Evolutionary conservation across 2,797 vertebrate genomes (phyloP), one percentile per base, ranked within the genome.

Genomic region (Cuculus canorus): DNA sequence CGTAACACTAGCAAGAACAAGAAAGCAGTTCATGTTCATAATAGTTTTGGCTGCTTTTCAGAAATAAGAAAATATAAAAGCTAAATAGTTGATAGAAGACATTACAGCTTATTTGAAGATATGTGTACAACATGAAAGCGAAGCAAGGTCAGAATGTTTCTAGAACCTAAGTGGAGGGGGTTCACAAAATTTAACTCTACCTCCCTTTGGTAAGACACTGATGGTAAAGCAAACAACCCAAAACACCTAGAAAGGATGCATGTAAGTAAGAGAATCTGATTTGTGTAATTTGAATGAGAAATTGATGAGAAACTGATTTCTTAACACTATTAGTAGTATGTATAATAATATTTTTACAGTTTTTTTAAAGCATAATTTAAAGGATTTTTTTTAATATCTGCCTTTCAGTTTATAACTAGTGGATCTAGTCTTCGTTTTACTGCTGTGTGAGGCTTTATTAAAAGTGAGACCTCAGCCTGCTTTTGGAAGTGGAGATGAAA

Each of bases 401-500:
- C 28, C 18, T 68, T 88, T 72, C n/a, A 59, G 27, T 82, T 86
- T 72, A 11, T 86, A 75, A 43, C 9, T 32, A 52, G 41, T 57
- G 13, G 11, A 45, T 53, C 22, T 78, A 54, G 50, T 82, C 37
- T 37, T 88, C 19, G 19, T 91, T 90, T 23, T 83, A 5, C 37
- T 87, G 64, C 64, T 6, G 4, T 52, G 5, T 94, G 19, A 82
- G 22, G 16, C 33, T 80, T 57, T 68, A 52, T 30, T 75, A 59
- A 76, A 68, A 91, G 43, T 59, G 81, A 70, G 23, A 73, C 19
- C 37, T 90, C 48, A 50, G n/a, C 39, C 23, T 77, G 45, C 39
- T 94, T 94, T 86, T 70, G 66, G 37, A 82, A 57, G 33, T 53
- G 41, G 18, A 75, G 64, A 37, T 87, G 82, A 92, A 89, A 84